Base-by-base conservation (phyloP, 2,888 invertebrate genomes). In the Caenorhabditis wallacei region DNA sequence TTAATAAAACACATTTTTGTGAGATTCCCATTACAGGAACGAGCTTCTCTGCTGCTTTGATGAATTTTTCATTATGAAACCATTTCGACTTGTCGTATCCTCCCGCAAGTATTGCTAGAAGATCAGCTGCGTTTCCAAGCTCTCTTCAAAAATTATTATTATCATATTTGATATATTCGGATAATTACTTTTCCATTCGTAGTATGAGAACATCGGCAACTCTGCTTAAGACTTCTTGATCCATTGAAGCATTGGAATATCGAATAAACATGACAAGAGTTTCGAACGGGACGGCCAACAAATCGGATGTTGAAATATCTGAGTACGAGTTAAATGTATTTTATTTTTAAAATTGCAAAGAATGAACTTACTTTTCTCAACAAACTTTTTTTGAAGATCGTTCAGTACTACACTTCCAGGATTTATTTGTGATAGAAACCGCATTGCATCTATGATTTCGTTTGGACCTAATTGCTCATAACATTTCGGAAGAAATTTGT, bases 1-100 rank as follows among this genome's bases (percentile, higher is more conserved):
- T 82, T n/a, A 82, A 20, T 13, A 82, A n/a, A 30, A 63, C 68
- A n/a, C 64, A 57, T 22, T 78, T 76, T n/a, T 71, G 54, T 2
- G 57, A 20, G 1, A 53, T 18, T 13, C 35, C 37, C 74, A 82
- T 82, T 1, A 82, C 48, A 8, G 63, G 0, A 2, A 82, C 51
- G 2, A 82, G 51, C 22, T 57, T 35, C 18, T 74, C 82, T 13
- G 54, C 57, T 1, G 54, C 37, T 18, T 22, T 48, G 18, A 74
- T 7, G 11, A 82, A 78, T 3, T n/a, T 26, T 24, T 30, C 20
- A 13, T 64, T 59, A 2, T 70, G 40, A 22, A 78, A 71, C 82
- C 82, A 82, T 13, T 53, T 61, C 26, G 68, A 40, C 2, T 43
- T 76, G 8, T 37, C 24, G 20, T 43, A 56, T 46, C 61, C 69